Evolutionary conservation across 2,888 invertebrate species (phyloP).

Genomic region (Criorhina ranunculi): DNA sequence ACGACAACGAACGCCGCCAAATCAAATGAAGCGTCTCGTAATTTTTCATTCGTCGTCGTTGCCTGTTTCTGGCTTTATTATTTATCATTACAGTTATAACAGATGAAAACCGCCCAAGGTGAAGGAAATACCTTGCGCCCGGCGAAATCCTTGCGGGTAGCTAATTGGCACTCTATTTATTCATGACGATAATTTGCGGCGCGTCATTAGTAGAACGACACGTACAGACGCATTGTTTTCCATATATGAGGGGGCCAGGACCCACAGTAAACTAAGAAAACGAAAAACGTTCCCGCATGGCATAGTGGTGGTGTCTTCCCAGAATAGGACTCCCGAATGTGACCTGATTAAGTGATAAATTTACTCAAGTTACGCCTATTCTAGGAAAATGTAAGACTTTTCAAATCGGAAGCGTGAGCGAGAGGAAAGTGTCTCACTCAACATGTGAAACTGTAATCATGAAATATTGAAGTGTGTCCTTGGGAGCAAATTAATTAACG

Average conservation of each 20-base stretch:
- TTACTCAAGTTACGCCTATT: constrained; percentile 22
- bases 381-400: constrained; percentile 17
- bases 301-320: background rate
- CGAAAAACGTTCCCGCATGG: background rate
- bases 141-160: constrained; percentile 58
- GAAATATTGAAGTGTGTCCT: constrained; percentile 54
- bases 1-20: constrained; percentile 68
- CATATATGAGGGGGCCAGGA: background rate
- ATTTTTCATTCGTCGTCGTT: constrained; percentile 80
- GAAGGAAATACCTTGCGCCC: constrained; percentile 25
- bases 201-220: constrained; percentile 44
- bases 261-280: background rate
- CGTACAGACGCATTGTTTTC: constrained; percentile 22
- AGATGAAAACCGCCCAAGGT: constrained; percentile 36
- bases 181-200: constrained; percentile 73
- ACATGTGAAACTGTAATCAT: constrained; percentile 47
- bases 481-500: constrained; percentile 57
- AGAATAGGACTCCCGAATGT: background rate
- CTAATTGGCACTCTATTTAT: constrained; percentile 72
- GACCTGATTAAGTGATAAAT: constrained; percentile 52
- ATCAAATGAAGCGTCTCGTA: constrained; percentile 82
- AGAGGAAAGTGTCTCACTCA: constrained; percentile 4
- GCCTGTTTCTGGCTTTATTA: constrained; percentile 59
- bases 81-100: constrained; percentile 42
- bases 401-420: constrained; percentile 11